Conservation (phyloP, 2,888 invertebrate genomes). For the Entomobrya multifasciata region DNA sequence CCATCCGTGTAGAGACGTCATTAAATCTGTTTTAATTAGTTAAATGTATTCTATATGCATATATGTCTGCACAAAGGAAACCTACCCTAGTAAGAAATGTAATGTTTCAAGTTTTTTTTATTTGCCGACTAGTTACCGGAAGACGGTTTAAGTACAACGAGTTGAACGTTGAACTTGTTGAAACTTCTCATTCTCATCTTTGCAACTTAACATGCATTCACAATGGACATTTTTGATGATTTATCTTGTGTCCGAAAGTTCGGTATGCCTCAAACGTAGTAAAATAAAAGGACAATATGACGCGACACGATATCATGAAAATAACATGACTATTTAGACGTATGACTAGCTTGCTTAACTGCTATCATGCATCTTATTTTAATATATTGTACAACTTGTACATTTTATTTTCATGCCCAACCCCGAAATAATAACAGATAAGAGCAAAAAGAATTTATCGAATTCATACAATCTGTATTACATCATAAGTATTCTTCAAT, state of each 20-base stretch:
- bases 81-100: not conserved
- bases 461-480: not conserved
- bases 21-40: constrained; percentile 61
- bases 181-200: constrained; percentile 21
- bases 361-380: too few relatives aligned
- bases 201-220: too few relatives aligned
- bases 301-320: not conserved
- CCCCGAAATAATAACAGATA: too few relatives aligned
- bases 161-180: constrained; percentile 10
- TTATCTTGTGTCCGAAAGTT: not conserved
- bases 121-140: not conserved
- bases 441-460: too few relatives aligned
- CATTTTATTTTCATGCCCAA: too few relatives aligned
- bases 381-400: too few relatives aligned
- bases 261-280: not conserved
- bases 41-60: constrained; percentile 42
- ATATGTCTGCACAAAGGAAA: not conserved
- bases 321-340: not conserved
- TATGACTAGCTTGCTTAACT: too few relatives aligned
- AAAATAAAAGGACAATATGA: not conserved
- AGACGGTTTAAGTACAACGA: not conserved
- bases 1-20: not conserved
- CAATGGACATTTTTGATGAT: constrained; percentile 3
- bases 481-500: constrained; percentile 14
- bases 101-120: constrained; percentile 1